These are phyloP conservation scores for Herpailurus yagouaroundi DNA, from an alignment of 2,113 vertebrate genomes.

Conservation along the genomic window DNA sequence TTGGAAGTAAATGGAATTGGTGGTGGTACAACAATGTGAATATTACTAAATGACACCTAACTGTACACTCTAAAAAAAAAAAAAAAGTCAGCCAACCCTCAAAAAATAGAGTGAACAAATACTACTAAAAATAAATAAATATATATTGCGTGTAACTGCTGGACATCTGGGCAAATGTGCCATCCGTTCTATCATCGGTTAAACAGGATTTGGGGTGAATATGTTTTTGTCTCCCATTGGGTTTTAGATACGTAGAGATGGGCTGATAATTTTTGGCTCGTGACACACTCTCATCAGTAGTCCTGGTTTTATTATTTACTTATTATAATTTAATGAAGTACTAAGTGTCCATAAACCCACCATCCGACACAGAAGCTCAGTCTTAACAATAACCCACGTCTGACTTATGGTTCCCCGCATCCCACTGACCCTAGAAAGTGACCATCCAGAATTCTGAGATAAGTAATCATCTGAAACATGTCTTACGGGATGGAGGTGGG, in stretches of 20 bases:
- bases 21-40: too few species aligned
- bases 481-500: not conserved
- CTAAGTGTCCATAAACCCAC: not conserved
- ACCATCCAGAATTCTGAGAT: not conserved
- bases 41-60: too few species aligned
- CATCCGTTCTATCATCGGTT: not conserved
- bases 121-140: not conserved
- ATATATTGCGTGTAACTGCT: not conserved
- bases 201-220: not conserved
- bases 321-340: not conserved
- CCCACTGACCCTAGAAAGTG: not conserved
- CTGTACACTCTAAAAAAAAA: too few species aligned
- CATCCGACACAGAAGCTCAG: not conserved
- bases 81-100: not conserved
- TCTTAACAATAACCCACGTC: not conserved
- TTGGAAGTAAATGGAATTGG: too few species aligned
- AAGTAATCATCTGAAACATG: not conserved
- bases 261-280: not conserved
- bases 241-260: conserved; percentile 3
- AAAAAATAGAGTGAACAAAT: not conserved
- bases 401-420: not conserved
- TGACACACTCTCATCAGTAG: not conserved
- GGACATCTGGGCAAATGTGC: not conserved
- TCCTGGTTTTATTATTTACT: not conserved
- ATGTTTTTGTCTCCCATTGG: not conserved